Conservation (phyloP, 1,140 invertebrate genomes). For the Saccostrea cuccullata region DNA sequence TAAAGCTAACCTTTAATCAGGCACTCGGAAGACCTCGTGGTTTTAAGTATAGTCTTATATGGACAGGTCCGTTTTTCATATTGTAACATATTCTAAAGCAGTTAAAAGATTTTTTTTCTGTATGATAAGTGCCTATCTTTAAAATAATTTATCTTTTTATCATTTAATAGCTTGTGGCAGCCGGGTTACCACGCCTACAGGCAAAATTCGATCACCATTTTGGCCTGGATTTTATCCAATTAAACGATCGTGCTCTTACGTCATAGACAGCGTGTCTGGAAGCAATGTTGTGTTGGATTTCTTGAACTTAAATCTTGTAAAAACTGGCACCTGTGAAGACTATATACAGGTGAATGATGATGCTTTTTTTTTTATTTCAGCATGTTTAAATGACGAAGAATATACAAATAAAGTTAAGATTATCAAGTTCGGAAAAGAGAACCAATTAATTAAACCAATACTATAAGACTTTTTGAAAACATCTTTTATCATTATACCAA, state of each 20-base stretch:
- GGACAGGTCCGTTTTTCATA: not conserved
- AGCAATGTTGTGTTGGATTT: conserved; percentile 28
- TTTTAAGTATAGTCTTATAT: conserved; percentile 17
- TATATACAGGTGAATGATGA: not conserved
- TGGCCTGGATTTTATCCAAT: conserved; percentile 31
- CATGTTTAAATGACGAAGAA: too few relatives aligned
- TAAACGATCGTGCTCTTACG: conserved; percentile 1
- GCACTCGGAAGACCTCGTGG: conserved; percentile 7
- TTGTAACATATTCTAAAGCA: too few relatives aligned
- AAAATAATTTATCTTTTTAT: too few relatives aligned
- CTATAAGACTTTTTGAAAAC: too few relatives aligned
- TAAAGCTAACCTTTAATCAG: not conserved
- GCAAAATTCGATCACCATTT: conserved; percentile 29
- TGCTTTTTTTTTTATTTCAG: too few relatives aligned
- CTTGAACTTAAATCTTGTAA: not conserved
- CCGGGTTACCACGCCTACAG: not conserved
- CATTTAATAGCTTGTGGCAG: conserved; percentile 5
- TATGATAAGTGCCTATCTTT: too few relatives aligned
- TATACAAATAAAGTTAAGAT: too few relatives aligned
- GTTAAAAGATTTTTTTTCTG: too few relatives aligned
- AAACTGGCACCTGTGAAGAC: conserved; percentile 6
- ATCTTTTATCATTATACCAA: too few relatives aligned
- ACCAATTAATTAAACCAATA: too few relatives aligned
- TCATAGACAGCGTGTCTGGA: not conserved
- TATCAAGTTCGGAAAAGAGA: too few relatives aligned